These are phyloP conservation scores for Babyrousa celebensis DNA, from an alignment of 2,797 vertebrate species.

Conservation along the genomic window DNA sequence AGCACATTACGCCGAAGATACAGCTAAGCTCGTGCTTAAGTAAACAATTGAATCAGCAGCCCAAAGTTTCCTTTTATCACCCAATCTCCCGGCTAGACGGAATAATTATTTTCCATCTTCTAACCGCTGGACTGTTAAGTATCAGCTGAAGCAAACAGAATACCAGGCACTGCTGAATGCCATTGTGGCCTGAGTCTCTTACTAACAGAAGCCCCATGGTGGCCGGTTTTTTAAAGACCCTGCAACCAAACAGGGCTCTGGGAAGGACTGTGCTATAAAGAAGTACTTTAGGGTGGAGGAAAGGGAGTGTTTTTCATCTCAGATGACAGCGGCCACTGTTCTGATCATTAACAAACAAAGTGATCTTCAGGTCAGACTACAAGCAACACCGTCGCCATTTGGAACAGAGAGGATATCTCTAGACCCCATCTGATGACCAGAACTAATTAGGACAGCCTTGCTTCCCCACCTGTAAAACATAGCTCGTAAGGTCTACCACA, in stretches of 20 bases:
- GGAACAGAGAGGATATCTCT: conserved; percentile 11
- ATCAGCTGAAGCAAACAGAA: conserved; percentile 83
- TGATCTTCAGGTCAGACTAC: neutral
- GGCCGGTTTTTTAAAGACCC: conserved; percentile 59
- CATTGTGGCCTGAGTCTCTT: neutral
- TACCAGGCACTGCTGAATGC: conserved; percentile 63
- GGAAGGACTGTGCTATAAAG: neutral
- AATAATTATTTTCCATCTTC: conserved; percentile 82
- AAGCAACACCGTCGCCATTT: neutral
- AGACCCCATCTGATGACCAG: neutral
- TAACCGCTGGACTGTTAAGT: conserved; percentile 81
- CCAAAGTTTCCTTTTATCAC: conserved; percentile 82
- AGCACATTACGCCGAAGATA: conserved; percentile 58
- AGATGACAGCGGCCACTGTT: neutral
- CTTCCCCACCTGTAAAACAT: conserved; percentile 17
- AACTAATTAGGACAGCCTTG: conserved; percentile 3
- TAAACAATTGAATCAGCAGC: conserved; percentile 78
- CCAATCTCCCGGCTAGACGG: conserved; percentile 74
- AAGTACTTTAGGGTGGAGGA: conserved; percentile 26
- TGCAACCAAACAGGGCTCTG: conserved; percentile 64
- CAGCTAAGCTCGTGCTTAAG: conserved; percentile 69
- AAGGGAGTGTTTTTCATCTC: conserved; percentile 2
- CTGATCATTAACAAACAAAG: conserved; percentile 70
- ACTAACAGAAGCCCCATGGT: conserved; percentile 50
- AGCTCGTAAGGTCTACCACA: neutral